These are phyloP conservation scores for Podocnemis expansa DNA, from an alignment of 2,113 vertebrate genomes.

Conservation along the genomic window DNA sequence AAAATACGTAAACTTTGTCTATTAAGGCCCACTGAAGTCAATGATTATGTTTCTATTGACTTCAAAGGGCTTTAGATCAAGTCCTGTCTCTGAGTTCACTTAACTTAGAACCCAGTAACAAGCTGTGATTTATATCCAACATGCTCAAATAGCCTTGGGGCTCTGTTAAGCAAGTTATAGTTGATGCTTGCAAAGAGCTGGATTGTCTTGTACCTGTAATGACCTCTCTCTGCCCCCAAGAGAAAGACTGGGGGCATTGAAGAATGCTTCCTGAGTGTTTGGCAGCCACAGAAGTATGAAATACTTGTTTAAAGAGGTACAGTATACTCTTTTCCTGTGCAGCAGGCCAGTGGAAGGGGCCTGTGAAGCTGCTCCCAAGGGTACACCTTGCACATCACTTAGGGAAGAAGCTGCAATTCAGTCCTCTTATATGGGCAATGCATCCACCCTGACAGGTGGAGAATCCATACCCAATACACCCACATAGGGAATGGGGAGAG, in stretches of 20 bases:
- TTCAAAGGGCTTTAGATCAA: not conserved
- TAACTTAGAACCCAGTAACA: not conserved
- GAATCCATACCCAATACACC: fast-evolving
- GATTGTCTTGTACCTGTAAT: not conserved
- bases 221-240: not conserved
- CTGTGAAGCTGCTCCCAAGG: not conserved
- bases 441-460: not conserved
- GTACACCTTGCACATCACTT: not conserved
- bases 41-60: not conserved
- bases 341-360: not conserved
- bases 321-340: not conserved
- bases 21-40: not conserved
- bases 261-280: not conserved
- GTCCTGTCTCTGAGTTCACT: not conserved
- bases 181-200: not conserved
- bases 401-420: not conserved
- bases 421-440: fast-evolving
- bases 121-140: not conserved
- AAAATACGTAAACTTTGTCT: not conserved
- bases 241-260: not conserved
- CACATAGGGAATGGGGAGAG: not conserved
- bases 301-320: not conserved
- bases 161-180: not conserved
- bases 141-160: not conserved
- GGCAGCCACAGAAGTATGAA: not conserved